Evolutionary conservation across 2,797 vertebrate genomes (phyloP).

Genomic region (Notamacropus eugenii): DNA sequence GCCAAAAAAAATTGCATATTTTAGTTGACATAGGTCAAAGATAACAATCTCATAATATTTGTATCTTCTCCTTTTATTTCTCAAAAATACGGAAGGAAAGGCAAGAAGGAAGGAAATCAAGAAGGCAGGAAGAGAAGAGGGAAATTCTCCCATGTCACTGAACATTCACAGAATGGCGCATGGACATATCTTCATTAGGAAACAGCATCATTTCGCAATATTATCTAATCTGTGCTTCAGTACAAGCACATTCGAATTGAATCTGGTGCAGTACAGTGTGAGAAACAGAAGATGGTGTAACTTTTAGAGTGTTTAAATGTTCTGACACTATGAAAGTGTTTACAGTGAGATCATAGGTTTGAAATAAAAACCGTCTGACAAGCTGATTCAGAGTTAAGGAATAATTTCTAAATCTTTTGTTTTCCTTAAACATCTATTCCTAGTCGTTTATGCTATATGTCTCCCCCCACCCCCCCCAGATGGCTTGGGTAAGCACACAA

Average conservation of each 20-base stretch:
- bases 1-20: slow-evolving; percentile 1
- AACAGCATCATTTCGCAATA: slow-evolving; percentile 18
- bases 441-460: background rate
- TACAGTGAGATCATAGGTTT: slow-evolving; percentile 11
- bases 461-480: background rate
- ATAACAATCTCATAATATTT: slow-evolving; percentile 46
- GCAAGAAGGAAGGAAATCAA: background rate
- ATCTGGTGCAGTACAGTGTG: slow-evolving; percentile 22
- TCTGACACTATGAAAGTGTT: slow-evolving; percentile 47
- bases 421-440: slow-evolving; percentile 2
- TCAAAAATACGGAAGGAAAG: slow-evolving; percentile 34
- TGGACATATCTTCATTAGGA: slow-evolving; percentile 23
- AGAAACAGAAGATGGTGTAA: slow-evolving; percentile 33
- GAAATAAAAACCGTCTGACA: slow-evolving; percentile 29
- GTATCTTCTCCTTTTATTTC: slow-evolving; percentile 46
- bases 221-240: slow-evolving; percentile 29
- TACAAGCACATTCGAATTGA: slow-evolving; percentile 16
- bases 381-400: slow-evolving; percentile 42
- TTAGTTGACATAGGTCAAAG: background rate
- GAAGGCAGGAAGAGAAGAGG: background rate
- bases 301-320: slow-evolving; percentile 51
- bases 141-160: background rate
- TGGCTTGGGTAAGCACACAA: background rate
- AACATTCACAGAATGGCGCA: slow-evolving; percentile 19
- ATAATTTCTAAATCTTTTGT: slow-evolving; percentile 15